Conservation (phyloP, 2,888 invertebrate genomes). For the Spilarctia lutea region DNA sequence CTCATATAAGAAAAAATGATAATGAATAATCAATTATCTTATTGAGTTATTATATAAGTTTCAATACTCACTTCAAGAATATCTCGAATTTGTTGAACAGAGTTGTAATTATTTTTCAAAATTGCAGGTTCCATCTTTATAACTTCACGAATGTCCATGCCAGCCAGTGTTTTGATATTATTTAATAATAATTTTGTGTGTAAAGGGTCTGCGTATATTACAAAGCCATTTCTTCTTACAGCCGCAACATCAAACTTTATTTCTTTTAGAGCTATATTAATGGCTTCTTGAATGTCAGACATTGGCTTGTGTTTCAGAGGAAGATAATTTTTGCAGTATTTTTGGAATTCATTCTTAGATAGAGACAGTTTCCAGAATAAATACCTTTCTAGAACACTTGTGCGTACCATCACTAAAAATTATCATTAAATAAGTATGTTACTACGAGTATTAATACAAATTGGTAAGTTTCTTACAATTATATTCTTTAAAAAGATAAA, state of each 20-base stretch:
- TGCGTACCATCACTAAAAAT: constrained; percentile 75
- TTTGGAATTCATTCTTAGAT: constrained; percentile 69
- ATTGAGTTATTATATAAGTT: background rate
- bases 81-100: constrained; percentile 84
- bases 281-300: constrained; percentile 82
- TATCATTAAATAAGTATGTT: background rate
- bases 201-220: constrained; percentile 86
- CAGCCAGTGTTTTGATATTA: constrained; percentile 84
- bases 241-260: constrained; percentile 84
- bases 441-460: background rate
- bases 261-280: constrained; percentile 84
- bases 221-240: constrained; percentile 87
- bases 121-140: constrained; percentile 88
- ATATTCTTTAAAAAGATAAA: no score
- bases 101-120: constrained; percentile 85
- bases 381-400: constrained; percentile 74
- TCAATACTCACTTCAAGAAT: constrained; percentile 79
- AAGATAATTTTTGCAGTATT: constrained; percentile 74
- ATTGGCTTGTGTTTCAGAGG: constrained; percentile 77
- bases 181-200: constrained; percentile 86
- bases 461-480: background rate
- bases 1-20: no score
- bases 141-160: constrained; percentile 84
- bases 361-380: constrained; percentile 72
- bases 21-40: background rate